Base-by-base conservation (phyloP, 2,797 vertebrate species). In the Limnodromus scolopaceus region DNA sequence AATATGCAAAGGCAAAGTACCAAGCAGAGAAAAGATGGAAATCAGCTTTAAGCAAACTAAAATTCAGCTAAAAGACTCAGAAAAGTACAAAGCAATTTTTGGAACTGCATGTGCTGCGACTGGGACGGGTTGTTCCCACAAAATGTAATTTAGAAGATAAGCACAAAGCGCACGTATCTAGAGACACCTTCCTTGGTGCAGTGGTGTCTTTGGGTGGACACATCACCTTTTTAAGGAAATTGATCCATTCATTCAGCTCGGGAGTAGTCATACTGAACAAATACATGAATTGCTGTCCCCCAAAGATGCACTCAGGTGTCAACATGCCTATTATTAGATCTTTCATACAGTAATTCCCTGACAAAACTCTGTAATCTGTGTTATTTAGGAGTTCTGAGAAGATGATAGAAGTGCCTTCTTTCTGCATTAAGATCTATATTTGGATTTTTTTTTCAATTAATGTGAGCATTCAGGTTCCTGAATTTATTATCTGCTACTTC, bases 401-500 rank as follows among this genome's bases (percentile, higher is more conserved):
- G 28, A 36, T 49, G 39, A 69, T 82, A 36, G n/a, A 88, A 84
- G 8, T 61, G 13, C 28, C 77, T 92, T 69, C 41, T 93, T 87
- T 60, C 64, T 77, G 19, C 30, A 45, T 53, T 51, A 68, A 83
- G n/a, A 80, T 24, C 28, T 49, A 16, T 48, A 11, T 43, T 43
- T 43, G 19, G 36, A 4, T 6, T 84, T 25, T 25, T 70, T 93
- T 84, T 30, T 22, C 28, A 68, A 25, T 63, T 86, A 61, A 18
- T 41, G 4, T 84, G 63, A 94, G 20, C 10, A 78, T 76, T 90
- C 54, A 93, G 27, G 19, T 74, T 86, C 58, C 92, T 90, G 32
- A 86, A 88, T 95, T 94, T 88, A 93, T 55, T 90, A 85, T 87
- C 80, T 95, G 87, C 48, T 84, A 30, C 54, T 88, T 82, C 39